phyloP scores from a whole-genome alignment of 2,113 vertebrate genomes.

The Lepus europaeus region DNA sequence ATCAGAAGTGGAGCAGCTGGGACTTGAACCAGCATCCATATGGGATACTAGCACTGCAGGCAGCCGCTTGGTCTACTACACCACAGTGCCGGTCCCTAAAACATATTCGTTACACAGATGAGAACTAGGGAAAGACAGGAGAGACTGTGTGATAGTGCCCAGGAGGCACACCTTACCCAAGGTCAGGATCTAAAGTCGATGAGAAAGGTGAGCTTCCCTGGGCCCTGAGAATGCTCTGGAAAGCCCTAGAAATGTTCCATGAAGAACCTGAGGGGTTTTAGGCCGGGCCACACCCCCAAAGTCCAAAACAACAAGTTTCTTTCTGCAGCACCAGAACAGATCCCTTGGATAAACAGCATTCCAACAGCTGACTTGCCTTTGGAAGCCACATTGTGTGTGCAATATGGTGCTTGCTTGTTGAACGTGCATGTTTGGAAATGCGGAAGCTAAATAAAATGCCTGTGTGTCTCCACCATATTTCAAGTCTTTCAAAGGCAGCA shows the following conservation, averaged over 20 bases:
- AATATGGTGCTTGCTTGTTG: not conserved
- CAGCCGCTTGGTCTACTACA: no score
- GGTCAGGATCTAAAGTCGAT: not conserved
- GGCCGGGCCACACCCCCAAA: not conserved
- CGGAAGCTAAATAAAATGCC: not conserved
- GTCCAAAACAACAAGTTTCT: not conserved
- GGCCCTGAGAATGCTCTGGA: not conserved
- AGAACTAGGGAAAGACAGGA: not conserved
- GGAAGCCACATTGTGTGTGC: not conserved
- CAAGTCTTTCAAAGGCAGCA: conserved; percentile 13
- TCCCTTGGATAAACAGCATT: not conserved
- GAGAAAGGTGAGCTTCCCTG: not conserved
- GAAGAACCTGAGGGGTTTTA: not conserved
- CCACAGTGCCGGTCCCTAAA: no score
- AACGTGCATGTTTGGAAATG: not conserved
- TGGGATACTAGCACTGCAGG: no score
- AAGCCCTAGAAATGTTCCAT: not conserved
- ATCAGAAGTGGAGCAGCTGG: no score
- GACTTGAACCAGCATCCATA: no score
- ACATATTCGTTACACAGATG: not conserved
- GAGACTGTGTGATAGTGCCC: not conserved
- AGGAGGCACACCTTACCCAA: not conserved
- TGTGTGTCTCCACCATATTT: not conserved
- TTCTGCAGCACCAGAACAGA: not conserved
- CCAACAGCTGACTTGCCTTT: not conserved